These are phyloP conservation scores for Martes martes DNA, from an alignment of 2,113 vertebrate genomes.

Conservation along the genomic window DNA sequence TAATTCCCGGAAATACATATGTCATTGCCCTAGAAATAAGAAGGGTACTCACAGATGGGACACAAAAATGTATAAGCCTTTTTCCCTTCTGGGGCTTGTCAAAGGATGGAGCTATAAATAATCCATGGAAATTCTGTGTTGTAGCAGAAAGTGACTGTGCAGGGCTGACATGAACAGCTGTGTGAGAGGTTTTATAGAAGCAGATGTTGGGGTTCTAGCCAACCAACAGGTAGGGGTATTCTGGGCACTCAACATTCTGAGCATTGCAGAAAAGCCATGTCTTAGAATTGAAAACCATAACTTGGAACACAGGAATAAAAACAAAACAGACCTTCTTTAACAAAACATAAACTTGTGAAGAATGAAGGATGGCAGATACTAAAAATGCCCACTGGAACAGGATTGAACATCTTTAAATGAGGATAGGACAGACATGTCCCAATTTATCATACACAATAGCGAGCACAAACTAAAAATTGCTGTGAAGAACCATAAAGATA, in stretches of 20 bases:
- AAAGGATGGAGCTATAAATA: not conserved
- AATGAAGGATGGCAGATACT: not conserved
- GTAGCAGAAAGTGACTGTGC: not conserved
- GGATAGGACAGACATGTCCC: not conserved
- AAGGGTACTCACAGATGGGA: not conserved
- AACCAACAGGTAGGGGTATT: not conserved
- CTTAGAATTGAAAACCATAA: not conserved
- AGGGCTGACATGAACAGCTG: not conserved
- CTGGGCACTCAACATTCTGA: not conserved
- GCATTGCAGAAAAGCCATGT: not conserved
- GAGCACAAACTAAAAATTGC: not conserved
- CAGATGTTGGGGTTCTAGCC: not conserved
- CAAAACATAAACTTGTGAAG: not conserved
- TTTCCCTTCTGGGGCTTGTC: not conserved
- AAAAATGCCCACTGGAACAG: not conserved
- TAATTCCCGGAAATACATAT: not conserved
- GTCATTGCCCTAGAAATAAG: not conserved
- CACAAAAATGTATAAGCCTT: not conserved
- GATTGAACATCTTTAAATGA: not conserved
- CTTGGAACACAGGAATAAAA: not conserved
- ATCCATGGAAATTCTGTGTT: not conserved
- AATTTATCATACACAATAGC: not conserved
- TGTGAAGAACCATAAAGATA: not conserved
- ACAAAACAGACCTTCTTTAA: not conserved
- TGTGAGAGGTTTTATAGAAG: not conserved